A percentile compares a stretch with the other conserved stretches of the same genome.
Conservation (phyloP, 35 echinoderm and acorn worm species). For the Patiria miniata region DNA sequence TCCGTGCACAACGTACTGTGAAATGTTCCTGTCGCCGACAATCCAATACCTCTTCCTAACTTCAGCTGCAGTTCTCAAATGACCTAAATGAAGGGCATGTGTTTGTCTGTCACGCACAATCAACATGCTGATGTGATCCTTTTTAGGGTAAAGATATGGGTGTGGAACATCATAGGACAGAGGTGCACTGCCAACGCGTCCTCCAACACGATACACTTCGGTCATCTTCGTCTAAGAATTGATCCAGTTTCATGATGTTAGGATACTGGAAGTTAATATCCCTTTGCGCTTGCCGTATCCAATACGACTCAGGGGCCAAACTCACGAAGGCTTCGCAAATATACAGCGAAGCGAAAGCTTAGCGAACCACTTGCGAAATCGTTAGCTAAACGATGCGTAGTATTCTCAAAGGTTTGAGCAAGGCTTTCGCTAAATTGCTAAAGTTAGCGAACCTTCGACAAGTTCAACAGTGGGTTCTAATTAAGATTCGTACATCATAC, state of each 20-base stretch:
- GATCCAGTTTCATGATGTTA: conserved; percentile 65
- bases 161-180: conserved; percentile 52
- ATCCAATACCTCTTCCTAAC: conserved; percentile 68
- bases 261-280: conserved; percentile 47
- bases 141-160: conserved; percentile 46
- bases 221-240: conserved; percentile 58
- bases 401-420: no score
- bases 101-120: conserved; percentile 56
- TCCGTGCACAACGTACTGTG: conserved; percentile 41
- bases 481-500: no score
- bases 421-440: no score
- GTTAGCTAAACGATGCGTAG: no score
- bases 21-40: conserved; percentile 45
- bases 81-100: conserved; percentile 65
- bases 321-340: conserved; percentile 22
- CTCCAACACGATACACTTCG: conserved; percentile 56
- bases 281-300: conserved; percentile 52
- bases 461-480: no score
- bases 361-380: neutral
- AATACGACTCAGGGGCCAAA: conserved; percentile 58
- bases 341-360: conserved; percentile 9
- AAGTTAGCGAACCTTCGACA: no score
- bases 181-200: conserved; percentile 36
- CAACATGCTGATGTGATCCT: conserved; percentile 60
- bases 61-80: conserved; percentile 67